Base-by-base conservation (phyloP, 2,888 invertebrate genomes). In the Junonia oenone region DNA sequence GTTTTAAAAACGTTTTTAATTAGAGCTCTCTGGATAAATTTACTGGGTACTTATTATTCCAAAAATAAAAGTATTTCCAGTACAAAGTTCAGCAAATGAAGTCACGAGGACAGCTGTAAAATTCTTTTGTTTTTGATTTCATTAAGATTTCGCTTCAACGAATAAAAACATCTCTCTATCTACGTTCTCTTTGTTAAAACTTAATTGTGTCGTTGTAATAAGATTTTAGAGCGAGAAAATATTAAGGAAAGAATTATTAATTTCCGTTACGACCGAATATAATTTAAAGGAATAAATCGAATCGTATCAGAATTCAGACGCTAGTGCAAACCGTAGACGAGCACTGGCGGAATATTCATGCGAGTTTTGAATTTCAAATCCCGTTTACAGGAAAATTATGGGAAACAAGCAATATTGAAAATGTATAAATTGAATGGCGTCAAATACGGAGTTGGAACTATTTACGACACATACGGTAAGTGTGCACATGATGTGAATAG, bases 371-470 rank as follows among this genome's bases (percentile, higher is more conserved):
- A 70, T 63, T 68, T 68, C 63, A 67, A 69, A 71, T 68, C 64
- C 61, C 63, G 61, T 69, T 81, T 76, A 54, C 76, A 87, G 87
- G 85, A 82, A 68, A 84, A 83, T 74, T 84, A 73, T 59, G 83
- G 78, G 22, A 82, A 81, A 72, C 85, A 85, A 67, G 85, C 85
- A 46, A 67, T 78, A 67, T 60, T 76, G 63, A 73, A 71, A 69
- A 81, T 87, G 59, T 80, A 73, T 59, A 67, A 62, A 66, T 47
- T 64, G 55, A 63, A 66, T 58, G 69, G 75, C 11, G 62, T 62
- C 51, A 82, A 78, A 69, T 88, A 84, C 59, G 62, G 67, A 45
- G 63, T 81, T 27, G 88, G 88, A 11, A 82, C 83, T 27, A 67
- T 68, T 38, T 86, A 76, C 52, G 87, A 86, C 49, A 78, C 58